A percentile compares a stretch with the other conserved stretches of the same genome.
Conservation (phyloP, 2,888 invertebrate genomes). For the Trachelus stipa region DNA sequence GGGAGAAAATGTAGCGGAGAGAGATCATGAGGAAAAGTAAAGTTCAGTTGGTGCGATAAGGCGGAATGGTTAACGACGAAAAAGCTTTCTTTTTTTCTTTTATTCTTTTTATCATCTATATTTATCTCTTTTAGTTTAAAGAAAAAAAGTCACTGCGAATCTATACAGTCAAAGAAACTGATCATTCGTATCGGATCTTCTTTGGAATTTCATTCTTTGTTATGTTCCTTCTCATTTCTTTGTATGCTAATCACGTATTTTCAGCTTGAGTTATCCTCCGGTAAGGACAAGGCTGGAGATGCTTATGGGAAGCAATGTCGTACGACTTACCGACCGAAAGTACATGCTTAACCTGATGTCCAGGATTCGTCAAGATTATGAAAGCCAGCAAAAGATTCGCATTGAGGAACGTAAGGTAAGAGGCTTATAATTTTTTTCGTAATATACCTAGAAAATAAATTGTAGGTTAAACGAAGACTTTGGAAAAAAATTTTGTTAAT, state of each 20-base stretch:
- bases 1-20: background rate
- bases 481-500: background rate
- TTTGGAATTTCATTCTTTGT: background rate
- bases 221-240: background rate
- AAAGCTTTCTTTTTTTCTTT: background rate
- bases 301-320: slow-evolving; percentile 78
- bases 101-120: background rate
- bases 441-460: background rate
- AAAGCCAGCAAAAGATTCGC: slow-evolving; percentile 73
- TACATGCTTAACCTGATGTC: slow-evolving; percentile 77
- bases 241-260: slow-evolving; percentile 23
- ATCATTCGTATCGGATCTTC: background rate
- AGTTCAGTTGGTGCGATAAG: background rate
- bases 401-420: slow-evolving; percentile 74
- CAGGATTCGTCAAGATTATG: slow-evolving; percentile 73
- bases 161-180: background rate
- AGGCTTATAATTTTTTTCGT: slow-evolving; percentile 28
- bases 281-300: slow-evolving; percentile 76
- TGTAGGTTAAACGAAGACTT: background rate
- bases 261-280: slow-evolving; percentile 74
- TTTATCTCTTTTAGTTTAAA: background rate
- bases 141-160: background rate
- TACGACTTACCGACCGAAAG: slow-evolving; percentile 75
- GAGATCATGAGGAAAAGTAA: background rate
- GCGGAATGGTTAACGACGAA: background rate